Base-by-base conservation (phyloP, 2,797 vertebrate species). In the Arremon aurantiirostris region DNA sequence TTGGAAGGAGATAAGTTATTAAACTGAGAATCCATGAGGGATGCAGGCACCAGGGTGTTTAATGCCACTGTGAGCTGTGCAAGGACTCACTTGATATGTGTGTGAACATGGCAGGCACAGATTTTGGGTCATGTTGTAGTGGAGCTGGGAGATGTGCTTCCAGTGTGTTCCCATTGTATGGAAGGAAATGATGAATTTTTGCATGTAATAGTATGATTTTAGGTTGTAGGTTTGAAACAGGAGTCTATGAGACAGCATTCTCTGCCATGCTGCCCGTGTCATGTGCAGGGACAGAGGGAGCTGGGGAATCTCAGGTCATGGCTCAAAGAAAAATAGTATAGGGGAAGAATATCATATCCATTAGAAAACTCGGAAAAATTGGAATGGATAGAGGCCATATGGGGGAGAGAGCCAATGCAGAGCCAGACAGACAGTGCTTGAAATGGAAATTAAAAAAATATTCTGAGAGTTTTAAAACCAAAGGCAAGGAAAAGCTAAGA, bases 91-190 rank as follows among this genome's bases (percentile, higher is more conserved):
- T 22, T 49, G 8, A 5, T 23, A 6, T 3, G 1, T 49, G 6
- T 18, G 16, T 37, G 30, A 63, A 21, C n/a, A 9, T 2, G 1
- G 24, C 50, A 71, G 18, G 10, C 18, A 35, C 15, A 52, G 46
- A 16, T 8, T 50, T 69, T 34, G 14, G 11, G 26, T 21, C 28
- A 5, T 0, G 0, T 37, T 55, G 11, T 23, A 39, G 21, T 9
- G 2, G 20, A 76, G 66, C n/a, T 81, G 15, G 2, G 21, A 34
- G 13, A 12, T 46, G 13, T 66, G 15, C 20, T 86, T 60, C 56
- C 12, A 37, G 8, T 39, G 9, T 18, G 3, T 37, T 52, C 17
- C 23, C 16, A 16, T 37, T 0, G 0, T 9, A 13, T 39, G 14
- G 39, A 59, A 66, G 41, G 32, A 53, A 44, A 49, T 68, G 21